Evolutionary conservation across 2,888 invertebrate species (phyloP).

Genomic region (Drosophila fulvimacula): DNA sequence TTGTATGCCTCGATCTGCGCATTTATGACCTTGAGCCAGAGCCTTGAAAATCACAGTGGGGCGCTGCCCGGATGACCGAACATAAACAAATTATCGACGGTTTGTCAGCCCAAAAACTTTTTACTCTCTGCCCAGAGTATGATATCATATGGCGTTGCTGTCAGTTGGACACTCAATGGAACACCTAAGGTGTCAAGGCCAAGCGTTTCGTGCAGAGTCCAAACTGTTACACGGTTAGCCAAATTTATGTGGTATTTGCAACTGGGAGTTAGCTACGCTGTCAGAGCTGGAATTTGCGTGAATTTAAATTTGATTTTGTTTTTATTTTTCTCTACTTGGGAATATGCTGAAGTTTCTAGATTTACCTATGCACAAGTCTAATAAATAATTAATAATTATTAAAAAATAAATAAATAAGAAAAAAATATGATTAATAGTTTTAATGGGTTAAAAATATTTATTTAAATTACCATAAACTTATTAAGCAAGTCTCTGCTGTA

Average conservation of each 20-base stretch:
- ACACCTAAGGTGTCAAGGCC: conserved; percentile 64
- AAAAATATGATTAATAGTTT: not conserved
- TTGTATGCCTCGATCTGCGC: conserved; percentile 52
- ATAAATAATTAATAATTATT: too few species aligned
- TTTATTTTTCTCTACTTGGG: not conserved
- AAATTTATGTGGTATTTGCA: conserved; percentile 31
- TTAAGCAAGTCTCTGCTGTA: too few species aligned
- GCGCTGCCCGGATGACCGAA: conserved; percentile 51
- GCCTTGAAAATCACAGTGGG: conserved; percentile 54
- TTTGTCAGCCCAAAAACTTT: conserved; percentile 30
- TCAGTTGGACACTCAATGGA: conserved; percentile 40
- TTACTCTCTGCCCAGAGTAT: conserved; percentile 13
- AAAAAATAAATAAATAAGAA: not conserved
- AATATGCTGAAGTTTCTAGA: not conserved
- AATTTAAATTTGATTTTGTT: not conserved
- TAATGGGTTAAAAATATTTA: too few species aligned
- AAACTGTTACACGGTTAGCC: conserved; percentile 53
- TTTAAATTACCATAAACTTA: too few species aligned
- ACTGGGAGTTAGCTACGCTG: conserved; percentile 50
- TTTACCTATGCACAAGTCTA: not conserved
- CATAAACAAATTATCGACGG: conserved; percentile 75
- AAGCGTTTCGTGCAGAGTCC: conserved; percentile 20
- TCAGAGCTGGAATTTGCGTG: conserved; percentile 1
- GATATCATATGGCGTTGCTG: conserved; percentile 63
- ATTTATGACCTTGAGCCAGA: conserved; percentile 63